Evolutionary conservation across 2,888 invertebrate species (phyloP).

Genomic region (Phyllotreta cruciferae): DNA sequence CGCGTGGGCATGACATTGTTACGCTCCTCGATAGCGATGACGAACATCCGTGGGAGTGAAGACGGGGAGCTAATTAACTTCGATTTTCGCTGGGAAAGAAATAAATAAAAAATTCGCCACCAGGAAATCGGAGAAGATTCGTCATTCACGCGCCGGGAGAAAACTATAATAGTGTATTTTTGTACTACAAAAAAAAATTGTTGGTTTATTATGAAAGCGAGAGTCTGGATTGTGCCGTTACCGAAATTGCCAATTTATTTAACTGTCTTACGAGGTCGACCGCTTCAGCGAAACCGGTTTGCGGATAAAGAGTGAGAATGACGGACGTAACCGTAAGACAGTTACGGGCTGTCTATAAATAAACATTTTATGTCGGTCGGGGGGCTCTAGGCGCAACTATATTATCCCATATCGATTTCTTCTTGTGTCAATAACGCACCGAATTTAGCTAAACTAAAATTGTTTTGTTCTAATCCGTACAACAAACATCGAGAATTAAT

Average conservation of each 20-base stretch:
- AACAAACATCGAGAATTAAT: too few relatives aligned
- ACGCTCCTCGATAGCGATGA: too few relatives aligned
- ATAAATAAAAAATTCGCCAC: too few relatives aligned
- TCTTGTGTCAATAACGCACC: not conserved
- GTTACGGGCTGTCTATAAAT: slow-evolving; percentile 26
- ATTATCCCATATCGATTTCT: slow-evolving; percentile 4
- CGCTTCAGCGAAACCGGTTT: slow-evolving; percentile 35
- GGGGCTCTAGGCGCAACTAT: slow-evolving; percentile 1
- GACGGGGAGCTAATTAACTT: too few relatives aligned
- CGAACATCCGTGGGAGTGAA: too few relatives aligned
- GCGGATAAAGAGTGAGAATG: slow-evolving; percentile 12
- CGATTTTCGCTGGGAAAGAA: too few relatives aligned
- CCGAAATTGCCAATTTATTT: slow-evolving; percentile 38
- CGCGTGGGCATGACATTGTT: too few relatives aligned
- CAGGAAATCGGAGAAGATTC: too few relatives aligned
- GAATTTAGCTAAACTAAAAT: too few relatives aligned
- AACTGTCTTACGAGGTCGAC: slow-evolving; percentile 38
- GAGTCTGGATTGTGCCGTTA: slow-evolving; percentile 30
- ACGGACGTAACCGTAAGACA: slow-evolving; percentile 24
- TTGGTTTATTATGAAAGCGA: slow-evolving; percentile 26
- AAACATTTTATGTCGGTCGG: slow-evolving; percentile 20
- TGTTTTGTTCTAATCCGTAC: too few relatives aligned
- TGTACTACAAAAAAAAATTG: slow-evolving; percentile 13
- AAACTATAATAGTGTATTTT: too few relatives aligned
- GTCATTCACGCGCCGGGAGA: too few relatives aligned